These are phyloP conservation scores for Caenorhabditis latens DNA, from an alignment of 1,140 invertebrate species.

Conservation along the genomic window DNA sequence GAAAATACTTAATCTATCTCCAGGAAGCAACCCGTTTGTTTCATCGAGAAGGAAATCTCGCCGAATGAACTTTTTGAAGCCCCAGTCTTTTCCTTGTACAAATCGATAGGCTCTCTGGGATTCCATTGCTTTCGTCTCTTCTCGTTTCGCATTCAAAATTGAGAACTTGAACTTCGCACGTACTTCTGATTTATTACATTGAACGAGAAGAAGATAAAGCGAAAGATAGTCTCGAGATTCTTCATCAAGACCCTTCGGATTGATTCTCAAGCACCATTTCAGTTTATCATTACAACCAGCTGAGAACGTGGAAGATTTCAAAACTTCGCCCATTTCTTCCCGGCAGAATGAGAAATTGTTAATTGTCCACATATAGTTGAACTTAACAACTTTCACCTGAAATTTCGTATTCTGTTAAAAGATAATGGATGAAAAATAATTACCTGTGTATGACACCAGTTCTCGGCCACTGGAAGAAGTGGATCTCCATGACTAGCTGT, in stretches of 20 bases:
- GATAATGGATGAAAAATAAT: conserved; percentile 67
- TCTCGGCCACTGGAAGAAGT: conserved; percentile 89
- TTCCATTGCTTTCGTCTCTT: conserved; percentile 99
- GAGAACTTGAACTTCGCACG: conserved; percentile 99
- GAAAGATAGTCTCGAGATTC: conserved; percentile 99
- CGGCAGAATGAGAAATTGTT: conserved; percentile 99
- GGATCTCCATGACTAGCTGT: conserved; percentile 35
- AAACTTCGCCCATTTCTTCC: conserved; percentile 74
- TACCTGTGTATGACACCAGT: conserved; percentile 96
- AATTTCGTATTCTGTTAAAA: conserved; percentile 35
- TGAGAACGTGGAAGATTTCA: conserved; percentile 99
- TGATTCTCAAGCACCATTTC: conserved; percentile 99
- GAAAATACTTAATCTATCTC: conserved; percentile 98
- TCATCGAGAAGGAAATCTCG: conserved; percentile 97
- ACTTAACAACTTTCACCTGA: conserved; percentile 99
- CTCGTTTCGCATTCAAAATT: conserved; percentile 98
- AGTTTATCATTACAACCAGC: conserved; percentile 98
- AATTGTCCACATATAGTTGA: conserved; percentile 99
- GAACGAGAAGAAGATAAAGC: conserved; percentile 96
- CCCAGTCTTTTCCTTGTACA: conserved; percentile 99
- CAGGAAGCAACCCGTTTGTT: conserved; percentile 94
- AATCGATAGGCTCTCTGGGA: conserved; percentile 95
- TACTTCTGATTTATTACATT: conserved; percentile 99
- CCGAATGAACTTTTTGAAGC: conserved; percentile 99
- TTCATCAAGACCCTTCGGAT: conserved; percentile 98